These are phyloP conservation scores for Mus musculus DNA, from an alignment of 2,113 vertebrate species.

Conservation along the genomic window DNA sequence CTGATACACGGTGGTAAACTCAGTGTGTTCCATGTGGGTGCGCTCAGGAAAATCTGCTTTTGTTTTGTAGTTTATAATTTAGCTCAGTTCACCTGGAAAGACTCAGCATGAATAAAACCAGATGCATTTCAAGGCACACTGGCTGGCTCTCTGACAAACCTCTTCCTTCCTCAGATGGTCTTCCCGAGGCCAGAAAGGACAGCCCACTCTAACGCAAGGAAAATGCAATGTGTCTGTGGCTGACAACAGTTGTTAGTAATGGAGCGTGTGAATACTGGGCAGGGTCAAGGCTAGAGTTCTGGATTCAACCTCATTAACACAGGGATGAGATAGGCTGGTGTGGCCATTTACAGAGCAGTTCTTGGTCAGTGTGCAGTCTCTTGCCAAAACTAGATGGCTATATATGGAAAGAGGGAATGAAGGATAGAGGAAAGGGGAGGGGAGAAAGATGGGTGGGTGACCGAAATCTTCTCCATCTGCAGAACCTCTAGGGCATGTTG, in stretches of 20 bases:
- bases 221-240: neutral
- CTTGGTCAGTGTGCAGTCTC: conserved; percentile 59
- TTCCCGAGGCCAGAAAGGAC: conserved; percentile 38
- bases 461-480: neutral
- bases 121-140: conserved; percentile 56
- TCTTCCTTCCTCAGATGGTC: conserved; percentile 61
- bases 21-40: neutral
- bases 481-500: neutral
- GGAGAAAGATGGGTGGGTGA: neutral
- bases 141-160: conserved; percentile 65
- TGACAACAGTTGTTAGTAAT: neutral
- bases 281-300: neutral
- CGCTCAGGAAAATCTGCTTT: conserved; percentile 68
- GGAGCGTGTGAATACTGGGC: neutral
- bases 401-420: neutral
- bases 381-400: conserved; percentile 12
- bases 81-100: conserved; percentile 84
- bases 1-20: rapidly evolving
- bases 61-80: conserved; percentile 68
- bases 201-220: neutral
- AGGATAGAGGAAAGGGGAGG: too few species aligned
- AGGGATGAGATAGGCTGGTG: neutral
- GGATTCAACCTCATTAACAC: neutral
- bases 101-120: conserved; percentile 79
- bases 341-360: conserved; percentile 61